phyloP scores from a whole-genome alignment of 2,113 vertebrate genomes.

The Grantiella picta region DNA sequence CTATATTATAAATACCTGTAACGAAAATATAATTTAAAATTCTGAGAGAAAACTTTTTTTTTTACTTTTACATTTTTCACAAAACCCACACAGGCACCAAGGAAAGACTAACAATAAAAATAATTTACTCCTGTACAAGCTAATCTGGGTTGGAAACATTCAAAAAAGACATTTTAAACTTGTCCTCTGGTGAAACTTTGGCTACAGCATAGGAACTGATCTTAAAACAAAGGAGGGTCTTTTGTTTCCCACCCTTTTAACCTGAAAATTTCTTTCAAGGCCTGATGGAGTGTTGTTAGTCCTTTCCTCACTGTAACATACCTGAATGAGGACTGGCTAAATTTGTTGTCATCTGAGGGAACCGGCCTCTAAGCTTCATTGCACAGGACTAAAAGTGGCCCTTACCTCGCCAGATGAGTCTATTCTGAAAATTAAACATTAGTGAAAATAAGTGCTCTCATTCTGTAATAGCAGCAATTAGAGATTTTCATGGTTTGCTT shows the following conservation, averaged over 20 bases:
- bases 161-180: conserved; percentile 55
- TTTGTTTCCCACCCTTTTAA: neutral
- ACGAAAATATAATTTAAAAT: conserved; percentile 81
- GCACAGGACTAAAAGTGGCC: neutral
- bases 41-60: conserved; percentile 68
- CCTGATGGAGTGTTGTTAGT: neutral
- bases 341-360: neutral
- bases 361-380: neutral
- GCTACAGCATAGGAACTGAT: conserved; percentile 17
- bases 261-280: neutral
- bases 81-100: conserved; percentile 72
- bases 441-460: neutral
- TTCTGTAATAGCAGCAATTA: neutral
- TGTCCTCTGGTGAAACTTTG: conserved; percentile 52
- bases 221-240: conserved; percentile 23
- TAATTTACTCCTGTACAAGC: conserved; percentile 63
- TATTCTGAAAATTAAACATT: neutral
- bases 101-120: conserved; percentile 72
- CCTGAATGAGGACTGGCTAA: neutral
- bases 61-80: conserved; percentile 69
- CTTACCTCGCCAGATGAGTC: neutral
- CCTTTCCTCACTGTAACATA: neutral
- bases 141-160: conserved; percentile 73
- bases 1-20: conserved; percentile 80
- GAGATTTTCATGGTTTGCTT: neutral